Percentiles rank a stretch among this genome's conserved stretches.
These are phyloP conservation scores for Anoplolepis gracilipes DNA, from an alignment of 1,140 invertebrate species.

Conservation along the genomic window DNA sequence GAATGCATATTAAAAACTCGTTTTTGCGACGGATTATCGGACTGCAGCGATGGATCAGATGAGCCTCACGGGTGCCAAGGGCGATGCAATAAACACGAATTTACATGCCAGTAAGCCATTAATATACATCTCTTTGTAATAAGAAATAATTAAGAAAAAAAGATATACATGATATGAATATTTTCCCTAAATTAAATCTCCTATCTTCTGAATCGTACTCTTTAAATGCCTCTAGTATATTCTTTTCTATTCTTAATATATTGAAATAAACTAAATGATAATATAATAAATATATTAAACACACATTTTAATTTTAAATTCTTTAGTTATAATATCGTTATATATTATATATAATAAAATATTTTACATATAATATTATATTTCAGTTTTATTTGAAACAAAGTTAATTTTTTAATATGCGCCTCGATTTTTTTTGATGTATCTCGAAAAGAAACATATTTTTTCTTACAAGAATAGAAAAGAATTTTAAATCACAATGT, in stretches of 20 bases:
- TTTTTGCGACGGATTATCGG: slow-evolving; percentile 88
- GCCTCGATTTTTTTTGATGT: neutral
- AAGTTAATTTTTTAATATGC: neutral
- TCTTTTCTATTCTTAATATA: neutral
- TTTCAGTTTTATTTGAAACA: too few relatives aligned
- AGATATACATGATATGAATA: neutral
- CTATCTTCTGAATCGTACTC: neutral
- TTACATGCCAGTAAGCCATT: slow-evolving; percentile 85
- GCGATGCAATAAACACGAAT: slow-evolving; percentile 86
- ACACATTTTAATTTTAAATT: neutral
- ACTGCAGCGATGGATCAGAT: slow-evolving; percentile 90
- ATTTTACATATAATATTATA: too few relatives aligned
- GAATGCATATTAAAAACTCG: slow-evolving; percentile 87
- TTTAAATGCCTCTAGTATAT: neutral
- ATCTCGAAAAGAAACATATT: neutral
- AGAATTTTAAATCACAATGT: neutral
- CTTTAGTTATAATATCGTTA: too few relatives aligned
- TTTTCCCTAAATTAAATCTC: neutral
- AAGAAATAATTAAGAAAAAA: neutral
- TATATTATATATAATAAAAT: too few relatives aligned
- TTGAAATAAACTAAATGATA: neutral
- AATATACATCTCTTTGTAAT: neutral
- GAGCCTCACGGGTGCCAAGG: slow-evolving; percentile 88
- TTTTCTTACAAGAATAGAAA: neutral
- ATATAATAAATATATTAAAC: neutral